A percentile compares a stretch with the other conserved stretches of the same genome.
Evolutionary conservation across 2,888 invertebrate genomes (phyloP).

Genomic region (Conomelus anceps): DNA sequence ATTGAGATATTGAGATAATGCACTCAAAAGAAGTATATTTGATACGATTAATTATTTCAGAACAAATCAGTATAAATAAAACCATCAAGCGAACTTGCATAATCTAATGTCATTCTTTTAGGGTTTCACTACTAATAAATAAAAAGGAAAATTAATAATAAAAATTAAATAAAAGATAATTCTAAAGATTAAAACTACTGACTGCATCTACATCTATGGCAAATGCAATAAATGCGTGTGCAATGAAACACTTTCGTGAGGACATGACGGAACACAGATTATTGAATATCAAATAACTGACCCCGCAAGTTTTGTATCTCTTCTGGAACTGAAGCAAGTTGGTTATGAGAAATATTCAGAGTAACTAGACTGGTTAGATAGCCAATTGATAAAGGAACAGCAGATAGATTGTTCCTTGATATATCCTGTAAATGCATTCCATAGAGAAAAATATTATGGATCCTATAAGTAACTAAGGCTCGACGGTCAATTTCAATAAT

Average conservation of each 20-base stretch:
- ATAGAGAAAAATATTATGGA: not conserved
- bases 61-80: not conserved
- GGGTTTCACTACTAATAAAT: not conserved
- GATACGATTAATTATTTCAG: not conserved
- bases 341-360: not conserved
- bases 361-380: not conserved
- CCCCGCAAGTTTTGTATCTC: not conserved
- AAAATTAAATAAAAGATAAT: not conserved
- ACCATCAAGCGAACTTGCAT: not conserved
- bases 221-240: not conserved
- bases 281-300: not conserved
- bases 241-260: not conserved
- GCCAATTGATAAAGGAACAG: not conserved
- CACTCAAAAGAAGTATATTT: not conserved
- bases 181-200: not conserved
- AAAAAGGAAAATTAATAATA: not conserved
- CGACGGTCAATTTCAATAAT: not conserved
- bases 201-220: not conserved
- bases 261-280: not conserved
- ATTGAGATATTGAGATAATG: not conserved
- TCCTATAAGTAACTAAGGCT: not conserved
- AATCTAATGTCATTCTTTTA: not conserved
- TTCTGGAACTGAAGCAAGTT: not conserved
- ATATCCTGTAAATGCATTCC: not conserved
- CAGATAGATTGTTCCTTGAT: not conserved